Percentiles rank a stretch among this genome's conserved stretches.
phyloP scores from a whole-genome alignment of 2,888 invertebrate genomes.

The Cotesia congregata region DNA sequence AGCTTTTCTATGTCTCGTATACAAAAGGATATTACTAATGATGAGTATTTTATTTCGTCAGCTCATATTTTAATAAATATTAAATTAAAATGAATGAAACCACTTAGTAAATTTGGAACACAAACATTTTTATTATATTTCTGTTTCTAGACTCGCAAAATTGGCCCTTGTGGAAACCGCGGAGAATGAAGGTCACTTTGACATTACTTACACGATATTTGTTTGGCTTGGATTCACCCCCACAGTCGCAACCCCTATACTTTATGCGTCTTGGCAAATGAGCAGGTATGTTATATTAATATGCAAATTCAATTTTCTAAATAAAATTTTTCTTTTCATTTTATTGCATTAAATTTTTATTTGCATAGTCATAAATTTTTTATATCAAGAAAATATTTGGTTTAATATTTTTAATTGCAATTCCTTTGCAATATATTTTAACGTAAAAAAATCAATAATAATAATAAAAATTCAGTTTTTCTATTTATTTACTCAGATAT shows the following conservation, averaged over 20 bases:
- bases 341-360: background rate
- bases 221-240: conserved; percentile 81
- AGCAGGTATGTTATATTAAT: conserved; percentile 71
- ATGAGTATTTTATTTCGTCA: background rate
- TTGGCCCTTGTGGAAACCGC: conserved; percentile 79
- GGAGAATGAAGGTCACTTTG: conserved; percentile 78
- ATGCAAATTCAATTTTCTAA: background rate
- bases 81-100: no score
- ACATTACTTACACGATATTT: conserved; percentile 78
- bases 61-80: background rate
- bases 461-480: no score
- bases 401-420: no score
- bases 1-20: background rate
- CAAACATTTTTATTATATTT: background rate
- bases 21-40: background rate
- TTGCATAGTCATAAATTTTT: no score
- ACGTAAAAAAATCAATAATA: no score
- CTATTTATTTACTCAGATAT: no score
- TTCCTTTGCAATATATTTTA: no score
- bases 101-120: no score
- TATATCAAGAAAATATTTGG: no score
- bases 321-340: background rate
- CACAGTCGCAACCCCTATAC: conserved; percentile 77
- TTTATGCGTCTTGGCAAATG: conserved; percentile 78
- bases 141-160: conserved; percentile 72